Evolutionary conservation across 2,113 vertebrate genomes (phyloP).

Genomic region (Prinia subflava): DNA sequence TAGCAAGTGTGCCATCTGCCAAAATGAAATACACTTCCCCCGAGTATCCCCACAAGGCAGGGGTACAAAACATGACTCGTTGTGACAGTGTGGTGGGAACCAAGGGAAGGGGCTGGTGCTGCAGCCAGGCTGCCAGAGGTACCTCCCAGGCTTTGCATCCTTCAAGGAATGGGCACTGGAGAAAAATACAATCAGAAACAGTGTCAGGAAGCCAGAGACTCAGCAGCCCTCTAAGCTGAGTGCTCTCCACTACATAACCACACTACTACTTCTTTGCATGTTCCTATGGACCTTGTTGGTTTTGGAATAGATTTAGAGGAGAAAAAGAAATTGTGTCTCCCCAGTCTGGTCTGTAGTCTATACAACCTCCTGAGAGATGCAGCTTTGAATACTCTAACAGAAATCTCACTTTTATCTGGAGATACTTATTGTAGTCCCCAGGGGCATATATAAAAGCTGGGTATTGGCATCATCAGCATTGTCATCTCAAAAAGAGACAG

Average conservation of each 20-base stretch:
- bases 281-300: neutral
- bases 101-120: neutral
- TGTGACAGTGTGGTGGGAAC: neutral
- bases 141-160: neutral
- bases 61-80: neutral
- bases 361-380: neutral
- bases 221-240: accelerated
- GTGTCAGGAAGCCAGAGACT: neutral
- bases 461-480: neutral
- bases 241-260: neutral
- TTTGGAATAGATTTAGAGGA: neutral
- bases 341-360: neutral
- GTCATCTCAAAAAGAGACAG: neutral
- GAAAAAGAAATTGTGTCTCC: neutral
- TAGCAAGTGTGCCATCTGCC: neutral
- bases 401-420: neutral
- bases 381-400: neutral
- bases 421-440: neutral
- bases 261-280: neutral
- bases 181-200: neutral
- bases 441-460: neutral
- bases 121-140: neutral
- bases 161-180: neutral
- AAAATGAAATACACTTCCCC: neutral
- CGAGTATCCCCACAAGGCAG: neutral